Base-by-base conservation (phyloP, 2,113 vertebrate genomes). In the Pterocles orientalis region DNA sequence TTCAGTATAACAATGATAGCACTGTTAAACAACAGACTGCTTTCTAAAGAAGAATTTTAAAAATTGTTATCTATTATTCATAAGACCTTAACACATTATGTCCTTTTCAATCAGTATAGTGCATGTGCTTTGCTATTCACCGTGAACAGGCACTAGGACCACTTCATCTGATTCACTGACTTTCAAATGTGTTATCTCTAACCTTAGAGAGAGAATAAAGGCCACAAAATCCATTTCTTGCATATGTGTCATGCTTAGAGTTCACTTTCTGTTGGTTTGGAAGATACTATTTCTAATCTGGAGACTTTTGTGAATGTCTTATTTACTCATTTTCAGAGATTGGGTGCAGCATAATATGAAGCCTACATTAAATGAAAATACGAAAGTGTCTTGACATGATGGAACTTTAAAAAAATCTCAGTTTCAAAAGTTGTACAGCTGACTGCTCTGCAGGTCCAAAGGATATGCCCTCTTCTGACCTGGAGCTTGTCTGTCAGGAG, bases 1-100 rank as follows among this genome's bases (percentile, higher is more conserved):
- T 69, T 82, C 26, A 23, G 65, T 85, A 25, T n/a, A 82, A 95
- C 61, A 88, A 47, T n/a, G 34, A 60, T 9, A 91, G 28, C 48
- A 33, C 31, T 83, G 72, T 43, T 88, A 51, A 90, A 92, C 71
- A 94, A 77, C 50, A 86, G 36, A 21, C 34, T 68, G 80, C n/a
- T 45, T 94, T 88, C 80, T 93, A 26, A 65, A 81, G 62, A 88
- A 87, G 58, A 94, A 88, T 70, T 84, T 48, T 75, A 92, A 45
- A 84, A 94, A 78, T 34, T 4, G 20, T 58, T 92, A 82, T 60
- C 54, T 70, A 81, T 92, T 94, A 80, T 92, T 92, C 58, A 82
- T 66, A 45, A 66, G 33, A 84, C 13, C 24, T 93, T 81, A 92
- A 95, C 54, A 62, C 33, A 50, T 86, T 73, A 83, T 58, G 45